Evolutionary conservation across 2,113 vertebrate genomes (phyloP).

Genomic region (Brachyhypopomus occidentalis): DNA sequence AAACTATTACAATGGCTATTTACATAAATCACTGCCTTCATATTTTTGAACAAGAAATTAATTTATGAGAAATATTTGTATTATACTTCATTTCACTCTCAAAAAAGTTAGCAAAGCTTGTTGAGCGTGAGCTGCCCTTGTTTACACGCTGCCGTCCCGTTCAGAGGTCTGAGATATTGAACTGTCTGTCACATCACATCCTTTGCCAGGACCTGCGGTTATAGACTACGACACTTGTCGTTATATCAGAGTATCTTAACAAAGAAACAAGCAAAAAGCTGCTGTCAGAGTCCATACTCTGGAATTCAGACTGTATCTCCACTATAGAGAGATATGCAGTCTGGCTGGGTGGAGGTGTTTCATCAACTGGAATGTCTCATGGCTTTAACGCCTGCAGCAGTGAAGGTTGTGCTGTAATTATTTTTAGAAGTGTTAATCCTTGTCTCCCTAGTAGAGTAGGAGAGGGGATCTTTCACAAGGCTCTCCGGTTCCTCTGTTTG

Average conservation of each 20-base stretch:
- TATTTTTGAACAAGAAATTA: background rate
- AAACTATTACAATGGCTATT: background rate
- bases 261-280: constrained; percentile 27
- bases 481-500: constrained; percentile 60
- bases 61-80: background rate
- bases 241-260: constrained; percentile 12
- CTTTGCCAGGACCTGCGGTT: constrained; percentile 7
- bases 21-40: background rate
- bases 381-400: constrained; percentile 44
- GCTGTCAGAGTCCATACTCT: constrained; percentile 25
- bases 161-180: background rate
- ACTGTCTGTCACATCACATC: constrained; percentile 20
- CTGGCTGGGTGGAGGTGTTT: constrained; percentile 40
- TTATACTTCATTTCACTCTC: background rate
- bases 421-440: constrained; percentile 56
- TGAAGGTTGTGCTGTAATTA: constrained; percentile 51
- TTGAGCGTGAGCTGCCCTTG: background rate
- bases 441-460: constrained; percentile 27
- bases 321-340: constrained; percentile 30
- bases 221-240: constrained; percentile 10
- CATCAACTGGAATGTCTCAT: constrained; percentile 26
- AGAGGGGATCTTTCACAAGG: constrained; percentile 61
- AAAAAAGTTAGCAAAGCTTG: background rate
- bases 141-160: background rate
- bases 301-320: constrained; percentile 37